Percentiles rank a stretch among this genome's conserved stretches.
These are phyloP conservation scores for Campylorhamphus procurvoides DNA, from an alignment of 2,113 vertebrate genomes.

Conservation along the genomic window DNA sequence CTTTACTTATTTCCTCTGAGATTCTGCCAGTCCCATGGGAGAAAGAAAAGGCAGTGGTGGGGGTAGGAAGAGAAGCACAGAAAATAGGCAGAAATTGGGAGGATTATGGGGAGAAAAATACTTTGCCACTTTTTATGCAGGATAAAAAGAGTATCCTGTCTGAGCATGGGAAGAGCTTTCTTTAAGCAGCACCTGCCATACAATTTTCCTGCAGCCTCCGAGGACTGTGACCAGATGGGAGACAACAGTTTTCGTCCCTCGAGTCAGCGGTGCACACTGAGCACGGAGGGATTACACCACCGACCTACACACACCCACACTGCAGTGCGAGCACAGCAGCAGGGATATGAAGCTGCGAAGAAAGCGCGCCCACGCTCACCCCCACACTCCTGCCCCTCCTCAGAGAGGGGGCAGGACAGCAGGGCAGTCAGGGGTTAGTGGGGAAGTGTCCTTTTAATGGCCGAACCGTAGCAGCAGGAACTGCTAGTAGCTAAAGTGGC, in stretches of 20 bases:
- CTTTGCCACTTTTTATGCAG: background rate
- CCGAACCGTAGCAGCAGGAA: background rate
- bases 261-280: background rate
- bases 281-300: background rate
- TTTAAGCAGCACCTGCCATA: background rate
- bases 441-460: background rate
- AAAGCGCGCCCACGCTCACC: background rate
- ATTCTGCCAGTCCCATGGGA: conserved; percentile 53
- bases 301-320: background rate
- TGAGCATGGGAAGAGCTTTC: background rate
- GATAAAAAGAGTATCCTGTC: background rate
- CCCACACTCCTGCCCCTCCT: rapidly evolving
- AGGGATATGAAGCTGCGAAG: background rate
- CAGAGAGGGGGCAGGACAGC: background rate
- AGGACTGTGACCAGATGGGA: background rate
- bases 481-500: conserved; percentile 6
- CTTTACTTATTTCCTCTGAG: conserved; percentile 72
- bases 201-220: background rate
- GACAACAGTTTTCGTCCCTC: background rate
- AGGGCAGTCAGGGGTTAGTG: background rate
- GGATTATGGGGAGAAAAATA: background rate
- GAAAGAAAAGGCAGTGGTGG: conserved; percentile 38
- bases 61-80: conserved; percentile 12
- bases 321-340: background rate
- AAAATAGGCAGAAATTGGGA: background rate